These are phyloP conservation scores for Mandrillus leucophaeus DNA, from an alignment of 2,113 vertebrate species.

Conservation along the genomic window DNA sequence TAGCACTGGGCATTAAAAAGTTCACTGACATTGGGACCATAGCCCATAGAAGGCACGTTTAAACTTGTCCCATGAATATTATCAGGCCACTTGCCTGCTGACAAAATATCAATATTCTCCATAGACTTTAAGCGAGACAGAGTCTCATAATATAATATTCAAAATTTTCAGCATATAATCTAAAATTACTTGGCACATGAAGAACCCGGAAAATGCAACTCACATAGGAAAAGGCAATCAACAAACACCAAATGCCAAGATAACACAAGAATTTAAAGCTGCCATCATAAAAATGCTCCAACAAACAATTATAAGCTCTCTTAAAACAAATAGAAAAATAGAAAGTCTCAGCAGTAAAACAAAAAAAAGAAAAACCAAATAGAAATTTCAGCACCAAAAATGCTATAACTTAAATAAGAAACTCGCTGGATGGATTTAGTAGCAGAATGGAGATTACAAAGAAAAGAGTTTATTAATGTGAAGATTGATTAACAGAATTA, in stretches of 20 bases:
- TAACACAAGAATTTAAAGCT: neutral
- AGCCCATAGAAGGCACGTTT: neutral
- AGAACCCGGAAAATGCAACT: neutral
- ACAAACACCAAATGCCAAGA: neutral
- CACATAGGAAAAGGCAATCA: neutral
- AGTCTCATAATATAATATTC: neutral
- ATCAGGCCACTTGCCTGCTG: neutral
- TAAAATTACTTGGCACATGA: neutral
- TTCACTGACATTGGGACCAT: neutral
- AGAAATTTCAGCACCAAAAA: neutral
- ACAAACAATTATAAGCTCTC: neutral
- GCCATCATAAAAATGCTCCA: neutral
- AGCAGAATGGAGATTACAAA: neutral
- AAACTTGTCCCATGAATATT: neutral
- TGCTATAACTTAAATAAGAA: neutral
- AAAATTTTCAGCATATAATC: neutral
- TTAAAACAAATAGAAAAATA: neutral
- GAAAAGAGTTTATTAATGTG: neutral
- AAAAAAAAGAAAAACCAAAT: neutral
- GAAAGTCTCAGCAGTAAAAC: neutral
- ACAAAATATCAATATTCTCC: neutral
- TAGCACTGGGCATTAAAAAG: neutral
- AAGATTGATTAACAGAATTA: neutral
- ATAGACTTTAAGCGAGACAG: neutral
- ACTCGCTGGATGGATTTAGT: neutral